Evolutionary conservation across 30 jellyfish, hydroid and myxozoan species (phyloP).

Genomic region (Hydractinia echinata): DNA sequence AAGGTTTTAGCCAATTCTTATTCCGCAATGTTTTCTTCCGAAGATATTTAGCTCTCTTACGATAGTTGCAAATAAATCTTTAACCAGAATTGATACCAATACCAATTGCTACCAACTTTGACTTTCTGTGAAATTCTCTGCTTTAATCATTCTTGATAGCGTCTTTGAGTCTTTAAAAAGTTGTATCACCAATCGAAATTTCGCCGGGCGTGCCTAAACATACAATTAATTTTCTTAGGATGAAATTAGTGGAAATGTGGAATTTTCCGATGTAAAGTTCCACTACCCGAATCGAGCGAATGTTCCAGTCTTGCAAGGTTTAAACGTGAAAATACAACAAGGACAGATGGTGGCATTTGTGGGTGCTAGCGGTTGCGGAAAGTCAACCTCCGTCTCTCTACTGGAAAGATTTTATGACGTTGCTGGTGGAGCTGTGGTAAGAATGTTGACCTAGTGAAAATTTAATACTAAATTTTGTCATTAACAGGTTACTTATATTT

Average conservation of each 20-base stretch:
- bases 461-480: too few relatives aligned
- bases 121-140: too few relatives aligned
- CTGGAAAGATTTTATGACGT: constrained; percentile 77
- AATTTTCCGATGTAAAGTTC: constrained; percentile 44
- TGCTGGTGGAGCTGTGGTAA: constrained; percentile 56
- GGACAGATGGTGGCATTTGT: constrained; percentile 89
- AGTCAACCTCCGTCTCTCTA: constrained; percentile 71
- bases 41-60: too few relatives aligned
- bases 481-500: too few relatives aligned
- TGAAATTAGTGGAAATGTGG: constrained; percentile 48
- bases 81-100: too few relatives aligned
- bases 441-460: not conserved
- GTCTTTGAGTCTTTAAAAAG: too few relatives aligned
- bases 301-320: constrained; percentile 61
- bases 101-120: too few relatives aligned
- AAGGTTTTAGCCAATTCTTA: too few relatives aligned
- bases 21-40: too few relatives aligned
- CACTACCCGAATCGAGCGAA: constrained; percentile 71
- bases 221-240: constrained; percentile 23
- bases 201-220: not conserved
- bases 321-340: constrained; percentile 38
- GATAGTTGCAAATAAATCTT: too few relatives aligned
- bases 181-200: too few relatives aligned
- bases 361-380: constrained; percentile 94
- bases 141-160: too few relatives aligned